Conservation (phyloP, 2,888 invertebrate species). For the Drosophila parthenogenetica region DNA sequence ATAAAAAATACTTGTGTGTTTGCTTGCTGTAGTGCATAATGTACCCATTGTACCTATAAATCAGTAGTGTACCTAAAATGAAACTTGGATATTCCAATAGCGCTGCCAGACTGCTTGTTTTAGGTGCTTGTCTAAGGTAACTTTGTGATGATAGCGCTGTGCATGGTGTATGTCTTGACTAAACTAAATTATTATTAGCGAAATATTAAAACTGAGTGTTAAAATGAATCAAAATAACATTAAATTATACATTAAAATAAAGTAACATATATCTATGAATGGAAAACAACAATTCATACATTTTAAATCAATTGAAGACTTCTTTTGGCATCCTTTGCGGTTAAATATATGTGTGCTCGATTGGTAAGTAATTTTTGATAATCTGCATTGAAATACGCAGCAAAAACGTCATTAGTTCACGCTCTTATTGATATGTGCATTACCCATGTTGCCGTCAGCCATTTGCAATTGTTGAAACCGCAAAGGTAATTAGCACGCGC, state of each 20-base stretch:
- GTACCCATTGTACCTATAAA: too few relatives aligned
- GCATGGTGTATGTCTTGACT: conserved; percentile 11
- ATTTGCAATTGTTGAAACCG: conserved; percentile 31
- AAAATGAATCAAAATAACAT: neutral
- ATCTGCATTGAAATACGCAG: neutral
- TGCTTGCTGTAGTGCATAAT: too few relatives aligned
- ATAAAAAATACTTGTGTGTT: too few relatives aligned
- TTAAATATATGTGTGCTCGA: too few relatives aligned
- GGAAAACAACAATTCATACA: too few relatives aligned
- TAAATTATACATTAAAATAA: neutral
- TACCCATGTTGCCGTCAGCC: neutral
- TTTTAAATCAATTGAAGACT: too few relatives aligned
- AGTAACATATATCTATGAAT: neutral
- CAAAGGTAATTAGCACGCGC: conserved; percentile 71
- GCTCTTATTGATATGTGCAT: conserved; percentile 16
- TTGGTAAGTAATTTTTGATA: neutral
- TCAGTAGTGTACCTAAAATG: too few relatives aligned
- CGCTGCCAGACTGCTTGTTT: conserved; percentile 21
- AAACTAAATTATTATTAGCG: neutral
- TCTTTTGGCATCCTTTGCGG: too few relatives aligned
- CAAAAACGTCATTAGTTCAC: neutral
- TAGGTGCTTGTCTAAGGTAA: neutral
- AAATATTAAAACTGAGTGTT: neutral
- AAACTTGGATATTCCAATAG: neutral
- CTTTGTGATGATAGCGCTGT: conserved; percentile 25